phyloP scores from a whole-genome alignment of 2,888 invertebrate genomes.

The Branchellion lobata region DNA sequence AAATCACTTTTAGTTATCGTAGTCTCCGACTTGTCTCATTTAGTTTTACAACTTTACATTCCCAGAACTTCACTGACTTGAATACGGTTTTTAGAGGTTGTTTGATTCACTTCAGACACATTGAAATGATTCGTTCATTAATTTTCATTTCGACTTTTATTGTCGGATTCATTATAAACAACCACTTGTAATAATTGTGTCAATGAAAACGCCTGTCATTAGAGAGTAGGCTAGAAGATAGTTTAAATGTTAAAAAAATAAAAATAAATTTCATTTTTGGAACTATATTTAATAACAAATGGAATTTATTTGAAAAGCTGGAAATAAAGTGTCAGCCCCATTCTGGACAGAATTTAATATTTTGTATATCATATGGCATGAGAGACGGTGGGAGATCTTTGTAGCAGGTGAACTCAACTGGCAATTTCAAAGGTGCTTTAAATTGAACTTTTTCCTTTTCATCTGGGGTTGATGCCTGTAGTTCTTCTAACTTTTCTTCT shows the following conservation, averaged over 20 bases:
- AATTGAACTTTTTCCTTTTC: background rate
- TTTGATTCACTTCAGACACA: too few relatives aligned
- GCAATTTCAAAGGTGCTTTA: background rate
- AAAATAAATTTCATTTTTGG: background rate
- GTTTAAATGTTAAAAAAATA: constrained; percentile 3
- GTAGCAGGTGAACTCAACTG: background rate
- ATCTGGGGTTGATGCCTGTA: background rate
- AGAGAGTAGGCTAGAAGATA: constrained; percentile 1
- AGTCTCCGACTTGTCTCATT: too few relatives aligned
- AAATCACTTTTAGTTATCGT: too few relatives aligned
- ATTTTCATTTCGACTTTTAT: too few relatives aligned
- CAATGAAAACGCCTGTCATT: background rate
- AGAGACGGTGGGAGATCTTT: constrained; percentile 5
- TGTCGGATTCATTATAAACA: too few relatives aligned
- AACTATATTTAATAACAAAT: background rate
- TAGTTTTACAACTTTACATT: too few relatives aligned
- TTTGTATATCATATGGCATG: background rate
- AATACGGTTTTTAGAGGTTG: too few relatives aligned
- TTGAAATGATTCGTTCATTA: too few relatives aligned
- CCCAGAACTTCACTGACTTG: too few relatives aligned
- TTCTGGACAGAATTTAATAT: background rate
- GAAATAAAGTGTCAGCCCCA: constrained; percentile 7
- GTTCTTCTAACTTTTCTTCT: background rate
- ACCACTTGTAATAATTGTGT: background rate
- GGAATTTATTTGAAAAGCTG: background rate